These are phyloP conservation scores for Sylvilagus bachmani DNA, from an alignment of 2,113 vertebrate species.

Conservation along the genomic window DNA sequence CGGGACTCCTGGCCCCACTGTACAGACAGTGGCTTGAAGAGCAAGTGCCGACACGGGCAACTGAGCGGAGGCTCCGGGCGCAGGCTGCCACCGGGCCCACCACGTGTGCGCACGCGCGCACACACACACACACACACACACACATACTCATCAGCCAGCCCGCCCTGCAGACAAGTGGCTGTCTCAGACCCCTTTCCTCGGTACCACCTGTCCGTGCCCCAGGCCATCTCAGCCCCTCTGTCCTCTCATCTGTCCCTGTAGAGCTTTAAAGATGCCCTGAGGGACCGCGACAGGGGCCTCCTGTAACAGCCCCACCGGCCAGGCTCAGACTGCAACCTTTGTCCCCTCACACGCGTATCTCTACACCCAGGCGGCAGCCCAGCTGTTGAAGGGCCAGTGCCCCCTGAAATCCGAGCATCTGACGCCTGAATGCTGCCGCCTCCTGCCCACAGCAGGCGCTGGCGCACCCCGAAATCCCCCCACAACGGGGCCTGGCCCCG, in stretches of 20 bases:
- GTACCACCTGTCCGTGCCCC: too few relatives aligned
- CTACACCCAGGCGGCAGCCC: background rate
- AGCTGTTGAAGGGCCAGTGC: background rate
- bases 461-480: conserved; percentile 30
- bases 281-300: background rate
- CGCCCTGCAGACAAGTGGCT: background rate
- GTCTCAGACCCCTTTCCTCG: background rate
- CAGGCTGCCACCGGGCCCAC: too few relatives aligned
- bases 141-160: background rate
- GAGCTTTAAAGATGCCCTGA: background rate
- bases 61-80: background rate
- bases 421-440: background rate
- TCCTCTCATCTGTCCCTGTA: background rate
- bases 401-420: background rate
- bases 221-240: background rate
- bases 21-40: background rate
- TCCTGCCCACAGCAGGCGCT: background rate
- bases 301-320: background rate
- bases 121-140: too few relatives aligned
- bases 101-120: too few relatives aligned
- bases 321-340: background rate
- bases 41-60: background rate
- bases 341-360: background rate
- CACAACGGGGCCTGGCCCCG: background rate
- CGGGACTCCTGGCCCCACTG: background rate